Evolutionary conservation across 2,113 vertebrate species (phyloP).

Genomic region (Campylorhamphus procurvoides): DNA sequence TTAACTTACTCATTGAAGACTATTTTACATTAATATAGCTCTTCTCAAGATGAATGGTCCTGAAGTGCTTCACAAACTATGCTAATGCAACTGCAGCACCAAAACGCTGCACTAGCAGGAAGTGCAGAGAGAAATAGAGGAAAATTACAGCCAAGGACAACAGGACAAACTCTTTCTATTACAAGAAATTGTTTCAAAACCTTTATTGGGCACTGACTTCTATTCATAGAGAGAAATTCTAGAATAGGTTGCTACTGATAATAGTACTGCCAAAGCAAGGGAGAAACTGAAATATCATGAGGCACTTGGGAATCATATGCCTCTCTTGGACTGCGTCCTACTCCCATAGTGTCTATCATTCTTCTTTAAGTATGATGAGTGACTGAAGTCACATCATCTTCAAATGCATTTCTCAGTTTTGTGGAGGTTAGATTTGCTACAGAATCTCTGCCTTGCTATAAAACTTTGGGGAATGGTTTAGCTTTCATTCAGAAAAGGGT

Average conservation of each 20-base stretch:
- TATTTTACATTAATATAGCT: conserved; percentile 44
- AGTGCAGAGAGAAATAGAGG: neutral
- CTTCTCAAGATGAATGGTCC: conserved; percentile 31
- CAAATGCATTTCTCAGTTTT: neutral
- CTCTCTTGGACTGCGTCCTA: neutral
- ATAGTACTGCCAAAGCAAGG: neutral
- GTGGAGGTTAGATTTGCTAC: neutral
- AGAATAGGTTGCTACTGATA: neutral
- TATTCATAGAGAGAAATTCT: neutral
- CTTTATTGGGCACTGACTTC: neutral
- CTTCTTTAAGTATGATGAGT: neutral
- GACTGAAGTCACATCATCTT: neutral
- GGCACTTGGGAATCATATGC: fast-evolving
- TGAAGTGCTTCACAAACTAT: neutral
- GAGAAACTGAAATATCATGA: neutral
- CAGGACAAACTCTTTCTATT: neutral
- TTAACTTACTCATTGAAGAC: conserved; percentile 44
- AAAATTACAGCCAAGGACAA: conserved; percentile 42
- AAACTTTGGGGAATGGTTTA: neutral
- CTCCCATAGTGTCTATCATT: fast-evolving
- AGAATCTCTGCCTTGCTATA: neutral
- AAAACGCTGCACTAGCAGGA: conserved; percentile 28
- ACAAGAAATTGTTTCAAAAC: neutral
- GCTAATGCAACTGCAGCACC: conserved; percentile 19
- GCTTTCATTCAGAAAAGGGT: neutral